Evolutionary conservation across 1,140 invertebrate genomes (phyloP).

Genomic region (Bombus polaris): DNA sequence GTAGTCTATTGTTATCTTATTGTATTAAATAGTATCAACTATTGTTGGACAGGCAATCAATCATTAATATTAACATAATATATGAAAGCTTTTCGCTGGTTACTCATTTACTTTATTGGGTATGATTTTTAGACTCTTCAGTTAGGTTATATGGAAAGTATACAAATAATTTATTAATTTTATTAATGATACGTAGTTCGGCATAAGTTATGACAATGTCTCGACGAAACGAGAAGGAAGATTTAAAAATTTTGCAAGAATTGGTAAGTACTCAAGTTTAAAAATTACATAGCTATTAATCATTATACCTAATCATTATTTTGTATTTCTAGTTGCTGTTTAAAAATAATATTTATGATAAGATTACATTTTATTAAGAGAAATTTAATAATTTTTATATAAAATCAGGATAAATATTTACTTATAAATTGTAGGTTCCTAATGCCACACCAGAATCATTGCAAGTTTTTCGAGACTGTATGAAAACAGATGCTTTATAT

Average conservation of each 20-base stretch:
- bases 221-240: fast-evolving
- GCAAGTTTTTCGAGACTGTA: neutral
- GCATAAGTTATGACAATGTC: neutral
- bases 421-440: neutral
- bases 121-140: neutral
- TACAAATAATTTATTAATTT: neutral
- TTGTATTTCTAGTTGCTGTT: neutral
- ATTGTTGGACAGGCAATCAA: neutral
- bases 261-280: neutral
- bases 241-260: neutral
- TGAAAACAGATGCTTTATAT: neutral
- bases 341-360: neutral
- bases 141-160: neutral
- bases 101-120: neutral
- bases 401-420: neutral
- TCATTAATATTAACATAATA: neutral
- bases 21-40: neutral
- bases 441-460: neutral
- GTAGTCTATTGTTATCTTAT: neutral
- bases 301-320: neutral
- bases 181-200: neutral
- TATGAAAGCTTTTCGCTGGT: neutral
- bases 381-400: neutral
- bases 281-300: neutral
- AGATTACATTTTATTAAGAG: neutral